phyloP scores from a whole-genome alignment of 2,797 vertebrate genomes.

The Crenichthys baileyi region DNA sequence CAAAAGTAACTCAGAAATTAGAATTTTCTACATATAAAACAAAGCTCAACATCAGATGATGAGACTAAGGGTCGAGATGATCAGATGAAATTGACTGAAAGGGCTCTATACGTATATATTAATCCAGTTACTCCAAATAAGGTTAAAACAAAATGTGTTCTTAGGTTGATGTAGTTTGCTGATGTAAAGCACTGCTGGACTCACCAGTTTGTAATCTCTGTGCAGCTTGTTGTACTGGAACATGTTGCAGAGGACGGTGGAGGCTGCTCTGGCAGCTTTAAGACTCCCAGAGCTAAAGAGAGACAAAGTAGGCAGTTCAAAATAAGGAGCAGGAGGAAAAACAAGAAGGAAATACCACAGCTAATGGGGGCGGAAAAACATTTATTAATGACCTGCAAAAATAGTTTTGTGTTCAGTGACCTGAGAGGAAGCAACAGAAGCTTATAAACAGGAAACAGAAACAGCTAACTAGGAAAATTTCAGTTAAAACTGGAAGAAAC shows the following conservation, averaged over 20 bases:
- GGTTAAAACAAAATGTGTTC: neutral
- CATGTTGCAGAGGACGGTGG: slow-evolving; percentile 95
- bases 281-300: slow-evolving; percentile 83
- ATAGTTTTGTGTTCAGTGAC: neutral
- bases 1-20: no score
- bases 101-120: no score
- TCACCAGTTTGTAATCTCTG: slow-evolving; percentile 84
- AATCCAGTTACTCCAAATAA: no score
- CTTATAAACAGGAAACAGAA: slow-evolving; percentile 13
- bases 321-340: neutral
- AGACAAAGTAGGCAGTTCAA: slow-evolving; percentile 29
- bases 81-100: no score
- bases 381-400: slow-evolving; percentile 5
- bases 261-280: slow-evolving; percentile 89
- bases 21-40: no score
- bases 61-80: no score
- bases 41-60: no score
- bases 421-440: no score
- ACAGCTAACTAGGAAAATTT: neutral
- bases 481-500: neutral
- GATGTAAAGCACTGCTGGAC: neutral
- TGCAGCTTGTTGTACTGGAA: slow-evolving; percentile 97
- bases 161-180: neutral
- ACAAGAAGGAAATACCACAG: slow-evolving; percentile 48
- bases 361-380: slow-evolving; percentile 2